Percentiles rank a stretch among this genome's conserved stretches.
phyloP scores from a whole-genome alignment of 2,888 invertebrate genomes.

The Lasioglossum villosulum region DNA sequence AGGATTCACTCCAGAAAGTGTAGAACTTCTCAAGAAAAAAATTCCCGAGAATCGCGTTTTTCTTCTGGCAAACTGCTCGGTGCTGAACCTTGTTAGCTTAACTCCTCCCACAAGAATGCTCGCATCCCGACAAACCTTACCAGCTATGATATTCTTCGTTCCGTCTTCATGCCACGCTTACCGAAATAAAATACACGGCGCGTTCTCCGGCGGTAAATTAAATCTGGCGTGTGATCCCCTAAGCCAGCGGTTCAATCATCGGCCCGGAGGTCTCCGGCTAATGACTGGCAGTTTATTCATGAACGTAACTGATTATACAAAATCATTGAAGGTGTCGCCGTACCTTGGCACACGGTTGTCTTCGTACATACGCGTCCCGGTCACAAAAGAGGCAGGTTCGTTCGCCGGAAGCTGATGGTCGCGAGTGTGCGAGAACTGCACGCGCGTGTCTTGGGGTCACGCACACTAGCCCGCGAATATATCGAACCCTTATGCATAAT shows the following conservation, averaged over 20 bases:
- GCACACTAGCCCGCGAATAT: constrained; percentile 52
- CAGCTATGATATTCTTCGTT: not conserved
- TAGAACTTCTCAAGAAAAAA: not conserved
- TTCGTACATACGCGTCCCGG: not conserved
- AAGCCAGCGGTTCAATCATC: not conserved
- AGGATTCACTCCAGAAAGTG: not conserved
- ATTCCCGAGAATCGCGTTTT: not conserved
- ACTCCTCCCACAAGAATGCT: not conserved
- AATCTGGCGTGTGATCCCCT: not conserved
- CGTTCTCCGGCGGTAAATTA: not conserved
- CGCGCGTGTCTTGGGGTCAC: constrained; percentile 8
- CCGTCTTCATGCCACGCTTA: not conserved
- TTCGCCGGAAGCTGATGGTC: constrained; percentile 31
- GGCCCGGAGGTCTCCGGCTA: not conserved
- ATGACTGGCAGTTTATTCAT: constrained; percentile 31
- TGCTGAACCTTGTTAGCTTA: not conserved
- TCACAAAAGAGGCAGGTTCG: constrained; percentile 51
- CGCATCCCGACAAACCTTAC: not conserved
- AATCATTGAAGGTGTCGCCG: constrained; percentile 35
- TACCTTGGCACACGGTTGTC: constrained; percentile 17
- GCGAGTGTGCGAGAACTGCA: not conserved
- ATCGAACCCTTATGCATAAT: constrained; percentile 77
- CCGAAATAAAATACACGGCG: not conserved
- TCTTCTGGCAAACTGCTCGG: not conserved
- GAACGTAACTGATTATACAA: constrained; percentile 35